Evolutionary conservation across 1,140 invertebrate species (phyloP).

Genomic region (Homalodisca vitripennis): DNA sequence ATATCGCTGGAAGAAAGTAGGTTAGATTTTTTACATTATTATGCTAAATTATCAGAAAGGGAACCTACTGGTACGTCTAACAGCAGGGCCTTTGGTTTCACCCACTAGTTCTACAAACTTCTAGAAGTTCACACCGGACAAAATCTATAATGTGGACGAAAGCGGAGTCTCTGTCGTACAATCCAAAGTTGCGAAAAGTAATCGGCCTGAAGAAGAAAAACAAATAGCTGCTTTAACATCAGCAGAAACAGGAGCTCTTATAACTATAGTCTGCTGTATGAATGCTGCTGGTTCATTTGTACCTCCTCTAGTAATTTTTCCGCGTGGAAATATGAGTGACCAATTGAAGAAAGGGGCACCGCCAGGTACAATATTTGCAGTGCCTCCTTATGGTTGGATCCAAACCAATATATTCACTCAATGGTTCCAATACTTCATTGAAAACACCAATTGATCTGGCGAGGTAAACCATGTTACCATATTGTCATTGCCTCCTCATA

Average conservation of each 20-base stretch:
- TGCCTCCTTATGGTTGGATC: conserved; percentile 48
- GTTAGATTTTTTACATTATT: conserved; percentile 38
- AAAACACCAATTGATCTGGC: conserved; percentile 38
- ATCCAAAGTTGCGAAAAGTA: conserved; percentile 41
- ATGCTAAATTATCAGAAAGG: conserved; percentile 38
- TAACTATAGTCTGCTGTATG: conserved; percentile 44
- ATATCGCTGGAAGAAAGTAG: conserved; percentile 41
- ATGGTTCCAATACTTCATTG: conserved; percentile 39
- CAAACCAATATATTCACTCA: conserved; percentile 38
- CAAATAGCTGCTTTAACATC: conserved; percentile 42
- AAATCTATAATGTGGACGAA: conserved; percentile 47
- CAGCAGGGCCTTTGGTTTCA: conserved; percentile 44
- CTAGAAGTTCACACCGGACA: conserved; percentile 36
- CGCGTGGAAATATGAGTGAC: conserved; percentile 43
- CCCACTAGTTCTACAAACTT: conserved; percentile 39
- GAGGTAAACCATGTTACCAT: conserved; percentile 41
- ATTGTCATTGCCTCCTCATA: conserved; percentile 44
- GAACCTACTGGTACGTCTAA: conserved; percentile 46
- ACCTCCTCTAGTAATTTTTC: conserved; percentile 50
- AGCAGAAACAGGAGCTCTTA: conserved; percentile 44
- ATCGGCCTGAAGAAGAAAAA: conserved; percentile 44
- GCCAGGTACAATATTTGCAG: conserved; percentile 42
- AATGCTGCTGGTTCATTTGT: conserved; percentile 48
- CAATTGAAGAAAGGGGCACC: conserved; percentile 31
- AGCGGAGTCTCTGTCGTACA: conserved; percentile 43